Percentiles rank a stretch among this genome's conserved stretches.
These are phyloP conservation scores for Pseudorasbora parva DNA, from an alignment of 2,113 vertebrate species.

Conservation along the genomic window DNA sequence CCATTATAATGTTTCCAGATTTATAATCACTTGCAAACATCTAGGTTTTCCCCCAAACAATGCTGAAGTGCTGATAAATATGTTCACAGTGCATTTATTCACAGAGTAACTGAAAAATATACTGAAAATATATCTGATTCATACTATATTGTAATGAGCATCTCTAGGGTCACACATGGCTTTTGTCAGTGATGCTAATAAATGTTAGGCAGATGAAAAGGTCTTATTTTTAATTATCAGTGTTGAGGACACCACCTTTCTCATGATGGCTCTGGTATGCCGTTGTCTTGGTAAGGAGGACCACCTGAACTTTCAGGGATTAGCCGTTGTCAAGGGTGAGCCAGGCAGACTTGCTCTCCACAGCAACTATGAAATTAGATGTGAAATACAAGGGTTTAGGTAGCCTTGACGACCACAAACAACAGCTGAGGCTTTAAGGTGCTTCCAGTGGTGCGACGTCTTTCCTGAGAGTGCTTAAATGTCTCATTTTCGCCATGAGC, in stretches of 20 bases:
- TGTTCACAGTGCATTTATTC: background rate
- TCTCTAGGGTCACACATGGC: constrained; percentile 25
- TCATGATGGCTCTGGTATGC: constrained; percentile 13
- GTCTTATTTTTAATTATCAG: constrained; percentile 51
- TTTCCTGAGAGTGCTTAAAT: constrained; percentile 31
- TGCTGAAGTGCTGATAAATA: background rate
- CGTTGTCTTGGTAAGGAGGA: constrained; percentile 35
- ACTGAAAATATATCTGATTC: background rate
- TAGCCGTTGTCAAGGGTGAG: constrained; percentile 47
- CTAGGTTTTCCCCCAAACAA: background rate
- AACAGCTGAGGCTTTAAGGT: constrained; percentile 43
- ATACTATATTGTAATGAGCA: background rate
- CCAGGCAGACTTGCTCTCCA: constrained; percentile 41
- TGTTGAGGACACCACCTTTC: background rate
- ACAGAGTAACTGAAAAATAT: background rate
- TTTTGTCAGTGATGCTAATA: constrained; percentile 35
- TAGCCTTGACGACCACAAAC: constrained; percentile 48
- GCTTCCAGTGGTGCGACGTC: constrained; percentile 31
- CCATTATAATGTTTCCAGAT: background rate
- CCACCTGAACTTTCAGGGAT: constrained; percentile 52
- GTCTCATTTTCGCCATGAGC: constrained; percentile 50
- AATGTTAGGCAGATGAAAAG: constrained; percentile 40
- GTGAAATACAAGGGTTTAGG: constrained; percentile 45
- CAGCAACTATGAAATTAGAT: constrained; percentile 49
- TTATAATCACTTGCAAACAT: background rate